Base-by-base conservation (phyloP, 1,140 invertebrate species). In the Nixonia krombeini region DNA sequence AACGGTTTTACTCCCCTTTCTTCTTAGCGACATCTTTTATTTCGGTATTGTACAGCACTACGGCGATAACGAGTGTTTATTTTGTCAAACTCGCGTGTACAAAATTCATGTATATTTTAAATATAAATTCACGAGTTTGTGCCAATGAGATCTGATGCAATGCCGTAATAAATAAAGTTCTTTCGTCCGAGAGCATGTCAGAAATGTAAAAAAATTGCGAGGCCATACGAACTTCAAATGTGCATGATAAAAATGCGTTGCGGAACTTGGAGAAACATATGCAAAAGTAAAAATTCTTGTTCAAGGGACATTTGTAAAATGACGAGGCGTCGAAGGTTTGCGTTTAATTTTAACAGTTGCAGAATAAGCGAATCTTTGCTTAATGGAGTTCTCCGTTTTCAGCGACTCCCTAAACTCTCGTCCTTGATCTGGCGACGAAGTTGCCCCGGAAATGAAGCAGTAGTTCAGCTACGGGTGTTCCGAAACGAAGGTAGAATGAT, bases 341-440 rank as follows among this genome's bases (percentile, higher is more conserved):
- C 38, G 42, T 69, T 74, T 66, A 74, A 74, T 74, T 61, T 67
- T 74, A 71, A 74, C 71, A 69, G 61, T 46, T 52, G 31, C n/a
- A 17, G 50, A 51, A 64, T 65, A 61, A 47, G 47, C 55, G 33
- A 72, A 49, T 58, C 50, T 64, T 64, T 31, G 64, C 57, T 50
- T 71, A 69, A 58, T 49, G 41, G 55, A 50, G 33, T 42, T 28
- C 28, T 7, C 46, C 16, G 18, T 52, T 58, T 40, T 41, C 52
- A 61, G 53, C 46, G 58, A 57, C 45, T 57, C 28, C 42, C 52
- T 64, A 66, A 67, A 67, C 42, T 62, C 51, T 62, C 59, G 63
- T 67, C 71, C 46, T 56, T 47, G 62, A 74, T 70, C 44, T 50
- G 23, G 56, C 62, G 63, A 52, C 55, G 35, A 75, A 70, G 67